Evolutionary conservation across 2,888 invertebrate species (phyloP).

Genomic region (Zygothrica quintamaculata): DNA sequence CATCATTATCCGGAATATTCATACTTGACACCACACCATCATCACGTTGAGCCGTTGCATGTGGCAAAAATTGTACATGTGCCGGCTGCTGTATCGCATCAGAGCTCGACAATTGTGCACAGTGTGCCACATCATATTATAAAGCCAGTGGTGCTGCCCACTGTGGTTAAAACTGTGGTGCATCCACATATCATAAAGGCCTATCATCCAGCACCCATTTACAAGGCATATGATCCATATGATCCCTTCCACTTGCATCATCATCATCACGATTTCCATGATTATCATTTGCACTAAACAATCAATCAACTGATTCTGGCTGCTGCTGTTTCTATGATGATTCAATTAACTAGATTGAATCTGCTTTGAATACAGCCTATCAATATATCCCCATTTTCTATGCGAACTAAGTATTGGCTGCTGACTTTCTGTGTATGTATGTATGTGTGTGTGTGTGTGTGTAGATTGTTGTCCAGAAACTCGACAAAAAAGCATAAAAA

Average conservation of each 20-base stretch:
- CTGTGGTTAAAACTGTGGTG: slow-evolving; percentile 80
- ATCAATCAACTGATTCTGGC: slow-evolving; percentile 1
- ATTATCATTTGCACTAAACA: slow-evolving; percentile 66
- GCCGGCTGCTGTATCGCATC: slow-evolving; percentile 83
- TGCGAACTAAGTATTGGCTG: slow-evolving; percentile 25
- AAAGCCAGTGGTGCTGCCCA: slow-evolving; percentile 82
- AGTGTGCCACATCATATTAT: slow-evolving; percentile 81
- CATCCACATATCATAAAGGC: slow-evolving; percentile 80
- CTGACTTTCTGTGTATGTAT: slow-evolving; percentile 55
- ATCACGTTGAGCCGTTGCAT: slow-evolving; percentile 78
- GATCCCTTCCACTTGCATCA: slow-evolving; percentile 79
- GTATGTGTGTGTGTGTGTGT: slow-evolving; percentile 54
- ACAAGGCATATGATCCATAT: slow-evolving; percentile 79
- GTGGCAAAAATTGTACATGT: slow-evolving; percentile 80
- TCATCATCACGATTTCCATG: slow-evolving; percentile 67
- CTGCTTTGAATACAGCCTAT: too few relatives aligned
- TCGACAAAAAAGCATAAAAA: slow-evolving; percentile 8
- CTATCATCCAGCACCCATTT: slow-evolving; percentile 81
- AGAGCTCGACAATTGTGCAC: slow-evolving; percentile 83
- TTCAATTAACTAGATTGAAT: too few relatives aligned
- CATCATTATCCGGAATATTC: slow-evolving; percentile 74
- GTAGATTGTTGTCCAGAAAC: slow-evolving; percentile 42
- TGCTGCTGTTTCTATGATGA: too few relatives aligned
- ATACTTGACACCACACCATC: slow-evolving; percentile 49
- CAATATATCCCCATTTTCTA: slow-evolving; percentile 2